Evolutionary conservation across 2,113 vertebrate genomes (phyloP), one percentile per base, ranked within the genome.

Genomic region (Dryoscopus gambensis): DNA sequence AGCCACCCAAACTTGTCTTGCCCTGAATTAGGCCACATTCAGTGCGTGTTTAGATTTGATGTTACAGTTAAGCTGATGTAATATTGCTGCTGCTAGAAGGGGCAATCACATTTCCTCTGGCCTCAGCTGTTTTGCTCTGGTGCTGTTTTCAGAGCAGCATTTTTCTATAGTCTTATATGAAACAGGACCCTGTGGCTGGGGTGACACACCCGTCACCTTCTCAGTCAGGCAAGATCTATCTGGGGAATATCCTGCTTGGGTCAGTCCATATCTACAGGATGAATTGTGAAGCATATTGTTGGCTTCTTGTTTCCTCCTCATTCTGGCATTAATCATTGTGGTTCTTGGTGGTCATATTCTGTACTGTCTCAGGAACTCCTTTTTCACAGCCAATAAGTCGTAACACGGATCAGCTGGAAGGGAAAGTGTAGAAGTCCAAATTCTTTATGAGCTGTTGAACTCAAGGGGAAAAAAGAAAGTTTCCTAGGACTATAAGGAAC

Each of bases 401-500:
- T 94, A 95, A 89, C 75, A 77, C 55, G 55, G 85, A 96, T 96
- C 95, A 96, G 22, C 71, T 93, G 88, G 59, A 95, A 96, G 21
- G 62, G 40, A 91, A 82, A 87, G 67, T 83, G 69, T 87, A 42
- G 84, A 94, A 93, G 76, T 77, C 85, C 68, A 95, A 88, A 81
- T 93, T 94, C 85, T 93, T 94, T 96, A 93, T 93, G 88, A 95
- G 92, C 96, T 96, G 93, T 86, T 96, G 90, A 90, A 96, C 35
- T 30, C 60, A 80, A 75, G 18, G 64, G 69, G 40, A 15, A 56
- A 93, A 94, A 79, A 67, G 4, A 46, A 64, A 49, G 9, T 87
- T 96, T 96, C 63, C 68, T 85, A 75, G 46, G 21, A 23, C 71
- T 70, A 1, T 27, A 77, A 77, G 76, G 47, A 88, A 20, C 56